Percentiles rank a stretch among this genome's conserved stretches.
Conservation (phyloP, 2,113 vertebrate species). For the Pluvianellus socialis region DNA sequence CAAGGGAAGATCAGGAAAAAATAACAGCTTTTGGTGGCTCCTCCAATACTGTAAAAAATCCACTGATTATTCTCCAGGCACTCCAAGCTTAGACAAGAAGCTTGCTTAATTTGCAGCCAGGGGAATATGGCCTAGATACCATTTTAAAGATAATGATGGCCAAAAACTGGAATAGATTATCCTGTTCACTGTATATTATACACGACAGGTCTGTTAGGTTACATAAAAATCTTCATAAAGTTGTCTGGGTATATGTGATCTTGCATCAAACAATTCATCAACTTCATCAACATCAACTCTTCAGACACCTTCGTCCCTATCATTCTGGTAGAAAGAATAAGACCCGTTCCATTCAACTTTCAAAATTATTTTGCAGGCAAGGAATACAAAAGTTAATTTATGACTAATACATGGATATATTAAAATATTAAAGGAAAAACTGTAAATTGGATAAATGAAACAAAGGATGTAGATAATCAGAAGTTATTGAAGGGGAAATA, state of each 20-base stretch:
- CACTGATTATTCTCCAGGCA: background rate
- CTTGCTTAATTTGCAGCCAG: background rate
- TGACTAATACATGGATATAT: background rate
- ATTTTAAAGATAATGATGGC: background rate
- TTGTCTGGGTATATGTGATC: background rate
- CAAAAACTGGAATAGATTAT: background rate
- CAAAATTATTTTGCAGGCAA: background rate
- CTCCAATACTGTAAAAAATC: background rate
- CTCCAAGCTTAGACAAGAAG: background rate
- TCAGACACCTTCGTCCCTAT: background rate
- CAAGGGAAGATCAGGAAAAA: background rate
- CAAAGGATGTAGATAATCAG: background rate
- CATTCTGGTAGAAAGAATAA: background rate
- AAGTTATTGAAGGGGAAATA: background rate
- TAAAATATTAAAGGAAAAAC: background rate
- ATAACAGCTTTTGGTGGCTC: background rate
- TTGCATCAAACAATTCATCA: too few species aligned
- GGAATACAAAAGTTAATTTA: background rate
- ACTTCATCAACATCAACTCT: too few species aligned
- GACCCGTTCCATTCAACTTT: background rate
- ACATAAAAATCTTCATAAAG: background rate
- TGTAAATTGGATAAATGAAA: background rate
- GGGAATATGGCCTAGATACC: background rate
- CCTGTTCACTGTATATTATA: background rate
- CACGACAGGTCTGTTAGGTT: background rate